Percentiles rank a stretch among this genome's conserved stretches.
Evolutionary conservation across 2,888 invertebrate genomes (phyloP).

Genomic region (Harpalus rufipes): DNA sequence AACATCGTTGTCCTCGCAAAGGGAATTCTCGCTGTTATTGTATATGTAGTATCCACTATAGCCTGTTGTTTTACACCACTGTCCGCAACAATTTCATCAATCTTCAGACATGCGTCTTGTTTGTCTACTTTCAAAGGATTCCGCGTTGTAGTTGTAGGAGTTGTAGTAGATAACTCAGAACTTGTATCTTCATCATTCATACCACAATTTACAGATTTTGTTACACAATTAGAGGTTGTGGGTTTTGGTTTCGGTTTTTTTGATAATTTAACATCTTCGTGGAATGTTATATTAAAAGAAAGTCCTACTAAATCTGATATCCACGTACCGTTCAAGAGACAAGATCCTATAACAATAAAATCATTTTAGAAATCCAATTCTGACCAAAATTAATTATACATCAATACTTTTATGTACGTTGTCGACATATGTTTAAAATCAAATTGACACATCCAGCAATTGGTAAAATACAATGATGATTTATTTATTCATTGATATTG

Average conservation of each 20-base stretch:
- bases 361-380: background rate
- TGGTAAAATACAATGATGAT: too few relatives aligned
- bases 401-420: too few relatives aligned
- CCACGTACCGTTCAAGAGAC: conserved; percentile 73
- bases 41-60: background rate
- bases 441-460: too few relatives aligned
- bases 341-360: conserved; percentile 69
- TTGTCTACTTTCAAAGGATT: background rate
- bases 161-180: background rate
- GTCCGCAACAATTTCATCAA: background rate
- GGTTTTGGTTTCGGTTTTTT: background rate
- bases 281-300: conserved; percentile 16
- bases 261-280: background rate
- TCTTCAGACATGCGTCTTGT: background rate
- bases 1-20: conserved; percentile 24
- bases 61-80: background rate
- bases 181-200: background rate
- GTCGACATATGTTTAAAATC: too few relatives aligned
- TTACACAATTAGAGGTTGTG: background rate
- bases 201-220: background rate
- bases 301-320: conserved; percentile 72
- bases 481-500: too few relatives aligned
- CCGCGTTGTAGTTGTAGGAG: background rate
- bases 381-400: too few relatives aligned
- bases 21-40: background rate